Percentiles rank a stretch among this genome's conserved stretches.
Conservation (phyloP, 2,888 invertebrate genomes). For the Pomacea canaliculata region DNA sequence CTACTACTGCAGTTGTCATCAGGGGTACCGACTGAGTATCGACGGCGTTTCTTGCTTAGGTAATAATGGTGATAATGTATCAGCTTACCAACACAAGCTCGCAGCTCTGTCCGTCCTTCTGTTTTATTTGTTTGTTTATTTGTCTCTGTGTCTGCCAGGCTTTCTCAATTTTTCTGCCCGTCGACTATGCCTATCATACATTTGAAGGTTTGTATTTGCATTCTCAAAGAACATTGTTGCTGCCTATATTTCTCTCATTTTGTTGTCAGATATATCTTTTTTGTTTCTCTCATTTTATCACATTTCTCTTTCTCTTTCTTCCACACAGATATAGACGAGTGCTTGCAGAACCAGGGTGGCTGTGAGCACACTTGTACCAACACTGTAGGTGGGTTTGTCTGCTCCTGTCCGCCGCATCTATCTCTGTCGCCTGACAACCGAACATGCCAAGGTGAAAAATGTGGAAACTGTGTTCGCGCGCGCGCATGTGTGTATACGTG, state of each 20-base stretch:
- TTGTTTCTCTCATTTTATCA: not conserved
- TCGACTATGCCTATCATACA: no score
- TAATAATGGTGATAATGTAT: not conserved
- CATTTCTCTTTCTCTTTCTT: not conserved
- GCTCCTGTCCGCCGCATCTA: constrained; percentile 30
- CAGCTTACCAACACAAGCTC: not conserved
- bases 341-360: constrained; percentile 21
- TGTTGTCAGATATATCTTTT: no score
- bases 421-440: constrained; percentile 26
- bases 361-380: constrained; percentile 39
- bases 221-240: no score
- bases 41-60: constrained; percentile 2
- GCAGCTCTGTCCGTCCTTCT: no score
- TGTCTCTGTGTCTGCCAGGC: no score
- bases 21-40: constrained; percentile 9
- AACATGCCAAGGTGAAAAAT: constrained; percentile 33
- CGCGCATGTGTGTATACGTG: no score
- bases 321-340: constrained; percentile 31
- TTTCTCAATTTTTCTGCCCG: no score
- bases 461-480: no score
- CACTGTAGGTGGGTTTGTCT: constrained; percentile 32
- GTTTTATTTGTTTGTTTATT: no score
- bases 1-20: constrained; percentile 32
- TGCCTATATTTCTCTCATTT: no score
- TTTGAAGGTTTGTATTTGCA: no score